phyloP scores from a whole-genome alignment of 2,888 invertebrate genomes.

The Andrena hattorfiana region DNA sequence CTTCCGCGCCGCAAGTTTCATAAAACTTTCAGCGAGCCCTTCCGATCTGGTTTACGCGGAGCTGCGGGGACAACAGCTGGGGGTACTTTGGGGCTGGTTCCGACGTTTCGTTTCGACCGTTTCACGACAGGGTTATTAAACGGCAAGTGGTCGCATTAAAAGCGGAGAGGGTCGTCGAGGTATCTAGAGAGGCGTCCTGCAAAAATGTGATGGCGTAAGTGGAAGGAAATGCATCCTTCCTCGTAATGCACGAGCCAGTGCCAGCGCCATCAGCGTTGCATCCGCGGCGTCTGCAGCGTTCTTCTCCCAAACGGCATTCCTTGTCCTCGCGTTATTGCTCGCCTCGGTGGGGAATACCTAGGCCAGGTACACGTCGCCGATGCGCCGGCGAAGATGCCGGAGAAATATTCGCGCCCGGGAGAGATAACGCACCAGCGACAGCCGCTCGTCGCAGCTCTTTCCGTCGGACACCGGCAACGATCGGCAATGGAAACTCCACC shows the following conservation, averaged over 20 bases:
- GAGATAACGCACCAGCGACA: too few species aligned
- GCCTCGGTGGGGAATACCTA: conserved; percentile 14
- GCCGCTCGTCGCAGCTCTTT: background rate
- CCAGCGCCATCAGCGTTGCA: conserved; percentile 10
- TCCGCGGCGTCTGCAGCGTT: conserved; percentile 22
- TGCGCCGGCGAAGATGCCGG: background rate
- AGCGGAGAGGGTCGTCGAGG: conserved; percentile 8
- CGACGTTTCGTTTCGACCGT: conserved; percentile 4
- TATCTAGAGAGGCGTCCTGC: conserved; percentile 12
- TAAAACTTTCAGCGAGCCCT: background rate
- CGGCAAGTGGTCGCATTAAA: conserved; percentile 25
- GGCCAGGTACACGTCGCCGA: conserved; percentile 5
- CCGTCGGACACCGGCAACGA: background rate
- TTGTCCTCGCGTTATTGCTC: conserved; percentile 44
- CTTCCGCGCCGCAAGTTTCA: background rate
- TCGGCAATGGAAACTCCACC: conserved; percentile 5
- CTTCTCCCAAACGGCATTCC: conserved; percentile 44
- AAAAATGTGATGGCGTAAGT: conserved; percentile 47
- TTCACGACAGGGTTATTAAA: conserved; percentile 35
- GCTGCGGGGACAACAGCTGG: background rate
- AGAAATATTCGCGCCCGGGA: background rate
- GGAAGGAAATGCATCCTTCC: conserved; percentile 48
- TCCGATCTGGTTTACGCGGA: too few species aligned
- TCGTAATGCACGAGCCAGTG: conserved; percentile 58
- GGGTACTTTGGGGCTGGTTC: background rate